Base-by-base conservation (phyloP, 2,888 invertebrate species). In the Drosophila affinis region DNA sequence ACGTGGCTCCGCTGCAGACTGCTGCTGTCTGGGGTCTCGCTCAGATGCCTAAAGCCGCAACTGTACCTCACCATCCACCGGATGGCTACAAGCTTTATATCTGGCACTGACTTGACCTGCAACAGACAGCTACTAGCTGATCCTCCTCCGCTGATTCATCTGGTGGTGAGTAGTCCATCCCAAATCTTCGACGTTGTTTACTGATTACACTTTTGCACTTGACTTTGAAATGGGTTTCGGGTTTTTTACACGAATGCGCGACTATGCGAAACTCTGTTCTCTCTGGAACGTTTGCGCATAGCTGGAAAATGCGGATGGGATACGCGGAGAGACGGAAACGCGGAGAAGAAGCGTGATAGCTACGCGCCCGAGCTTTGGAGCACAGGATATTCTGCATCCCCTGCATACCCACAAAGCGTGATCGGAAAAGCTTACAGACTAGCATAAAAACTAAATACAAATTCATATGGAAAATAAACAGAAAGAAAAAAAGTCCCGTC, bases 401-500 rank as follows among this genome's bases (percentile, higher is more conserved):
- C 34, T 14, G n/a, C n/a, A n/a, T 39, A 18, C 3, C 7, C 51
- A 24, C 24, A 62, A 12, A 59, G 61, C 49, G 48, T n/a, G 14
- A 59, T 12, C 69, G 67, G 12, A 54, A 65, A 56, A 34, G 4
- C 87, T 87, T 87, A 87, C 4, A 53, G 59, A 55, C 78, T 87
- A 86, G 62, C 68, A 72, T 78, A 69, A 88, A 74, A 80, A 65
- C 62, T 60, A 72, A 76, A 77, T 77, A 86, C 78, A 88, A 77
- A 57, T 68, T 44, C 34, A 46, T 77, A 78, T 77, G 77, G 68
- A 77, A 78, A 73, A 77, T 71, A 80, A 82, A 81, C 74, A 85
- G 76, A 86, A 81, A 75, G 39, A 71, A 81, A 77, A 88, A 91
- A 89, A 91, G 91, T 92, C 92, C 92, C 92, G 92, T 92, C 92